Conservation (phyloP, 2,113 vertebrate genomes). For the Rhynchomys soricoides region DNA sequence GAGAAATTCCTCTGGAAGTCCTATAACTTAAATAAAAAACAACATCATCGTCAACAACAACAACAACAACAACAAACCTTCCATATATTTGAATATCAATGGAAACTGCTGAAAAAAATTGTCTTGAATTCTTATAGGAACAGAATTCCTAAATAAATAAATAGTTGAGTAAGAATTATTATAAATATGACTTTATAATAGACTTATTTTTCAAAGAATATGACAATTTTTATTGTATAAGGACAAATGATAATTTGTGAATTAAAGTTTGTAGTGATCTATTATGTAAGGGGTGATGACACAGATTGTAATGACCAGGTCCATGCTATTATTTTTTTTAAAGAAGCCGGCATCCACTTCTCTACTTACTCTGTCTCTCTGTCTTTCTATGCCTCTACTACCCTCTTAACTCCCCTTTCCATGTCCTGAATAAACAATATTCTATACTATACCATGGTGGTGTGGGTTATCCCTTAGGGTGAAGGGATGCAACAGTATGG, state of each 20-base stretch:
- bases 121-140: not conserved
- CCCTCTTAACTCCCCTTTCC: no score
- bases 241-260: no score
- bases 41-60: no score
- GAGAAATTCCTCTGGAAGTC: not conserved
- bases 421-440: no score
- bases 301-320: not conserved
- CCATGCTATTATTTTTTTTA: not conserved
- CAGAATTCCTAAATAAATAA: not conserved
- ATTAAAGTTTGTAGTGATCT: not conserved
- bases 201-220: not conserved
- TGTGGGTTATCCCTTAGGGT: no score
- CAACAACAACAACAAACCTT: no score
- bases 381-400: no score
- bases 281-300: accelerated
- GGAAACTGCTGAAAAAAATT: not conserved
- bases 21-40: not conserved
- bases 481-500: no score
- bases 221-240: not conserved
- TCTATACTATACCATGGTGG: no score
- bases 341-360: no score
- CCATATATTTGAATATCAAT: not conserved
- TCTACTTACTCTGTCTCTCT: no score
- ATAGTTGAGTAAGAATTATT: not conserved
- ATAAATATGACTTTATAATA: not conserved